Percentiles rank a stretch among this genome's conserved stretches.
These are phyloP conservation scores for Periophthalmus modestus DNA, from an alignment of 2,113 vertebrate species.

Conservation along the genomic window DNA sequence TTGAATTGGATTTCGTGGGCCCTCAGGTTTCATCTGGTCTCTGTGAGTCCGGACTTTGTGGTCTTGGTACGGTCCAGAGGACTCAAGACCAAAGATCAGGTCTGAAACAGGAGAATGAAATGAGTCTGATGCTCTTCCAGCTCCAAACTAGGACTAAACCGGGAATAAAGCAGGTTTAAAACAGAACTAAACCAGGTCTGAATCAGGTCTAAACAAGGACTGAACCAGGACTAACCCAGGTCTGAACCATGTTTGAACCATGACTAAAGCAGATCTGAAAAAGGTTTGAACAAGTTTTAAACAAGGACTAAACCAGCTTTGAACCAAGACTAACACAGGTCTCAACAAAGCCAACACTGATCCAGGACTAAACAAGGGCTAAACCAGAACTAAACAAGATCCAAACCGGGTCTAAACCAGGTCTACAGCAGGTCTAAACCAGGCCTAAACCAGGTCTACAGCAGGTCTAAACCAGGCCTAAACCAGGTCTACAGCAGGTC, in stretches of 20 bases:
- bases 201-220: neutral
- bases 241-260: neutral
- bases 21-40: neutral
- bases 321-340: neutral
- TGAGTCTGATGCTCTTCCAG: too few relatives aligned
- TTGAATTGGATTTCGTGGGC: neutral
- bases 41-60: neutral
- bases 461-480: neutral
- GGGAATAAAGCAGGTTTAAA: neutral
- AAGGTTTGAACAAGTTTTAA: neutral
- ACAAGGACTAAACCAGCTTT: neutral
- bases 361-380: neutral
- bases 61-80: neutral
- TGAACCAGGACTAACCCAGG: neutral
- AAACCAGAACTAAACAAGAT: neutral
- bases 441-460: neutral
- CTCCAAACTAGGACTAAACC: too few relatives aligned
- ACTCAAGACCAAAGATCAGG: neutral
- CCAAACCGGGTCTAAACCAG: neutral
- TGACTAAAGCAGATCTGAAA: neutral
- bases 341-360: neutral
- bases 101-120: neutral
- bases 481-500: neutral
- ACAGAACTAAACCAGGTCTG: neutral
- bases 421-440: neutral